phyloP scores from a whole-genome alignment of 2,797 vertebrate species.

The Bovichtus diacanthus region DNA sequence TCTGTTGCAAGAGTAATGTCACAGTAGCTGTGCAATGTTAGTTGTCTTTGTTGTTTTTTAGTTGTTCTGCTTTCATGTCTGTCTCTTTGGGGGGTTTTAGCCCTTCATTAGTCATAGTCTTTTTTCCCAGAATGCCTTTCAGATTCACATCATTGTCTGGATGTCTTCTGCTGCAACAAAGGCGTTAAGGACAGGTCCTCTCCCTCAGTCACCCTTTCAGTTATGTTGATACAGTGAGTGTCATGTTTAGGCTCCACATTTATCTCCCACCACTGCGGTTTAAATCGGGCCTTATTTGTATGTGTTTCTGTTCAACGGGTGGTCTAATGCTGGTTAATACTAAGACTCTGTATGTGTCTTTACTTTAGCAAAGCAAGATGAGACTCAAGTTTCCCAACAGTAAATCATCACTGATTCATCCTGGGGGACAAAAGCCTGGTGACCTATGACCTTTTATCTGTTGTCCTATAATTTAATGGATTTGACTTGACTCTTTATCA shows the following conservation, averaged over 20 bases:
- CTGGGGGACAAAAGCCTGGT: constrained; percentile 17
- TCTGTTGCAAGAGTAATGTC: background rate
- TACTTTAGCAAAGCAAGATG: constrained; percentile 11
- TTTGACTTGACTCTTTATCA: constrained; percentile 20
- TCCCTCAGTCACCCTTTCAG: constrained; percentile 25
- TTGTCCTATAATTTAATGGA: constrained; percentile 10
- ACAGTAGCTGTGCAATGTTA: background rate
- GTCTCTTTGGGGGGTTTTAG: constrained; percentile 2
- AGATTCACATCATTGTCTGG: constrained; percentile 36
- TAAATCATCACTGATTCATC: constrained; percentile 38
- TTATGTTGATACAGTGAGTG: constrained; percentile 53
- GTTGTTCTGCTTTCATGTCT: background rate
- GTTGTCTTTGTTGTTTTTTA: background rate
- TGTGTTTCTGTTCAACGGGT: constrained; percentile 47
- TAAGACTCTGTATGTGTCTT: constrained; percentile 22
- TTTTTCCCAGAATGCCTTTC: constrained; percentile 57
- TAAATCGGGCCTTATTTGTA: constrained; percentile 42
- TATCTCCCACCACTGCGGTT: constrained; percentile 47
- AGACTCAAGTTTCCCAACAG: constrained; percentile 9
- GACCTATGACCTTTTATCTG: constrained; percentile 43
- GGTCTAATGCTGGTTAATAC: constrained; percentile 44
- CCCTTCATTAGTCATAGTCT: constrained; percentile 18
- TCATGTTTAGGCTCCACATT: constrained; percentile 40
- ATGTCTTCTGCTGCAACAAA: constrained; percentile 48
- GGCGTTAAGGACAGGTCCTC: constrained; percentile 36